Conservation (phyloP, 2,797 vertebrate species). For the Allobates femoralis region DNA sequence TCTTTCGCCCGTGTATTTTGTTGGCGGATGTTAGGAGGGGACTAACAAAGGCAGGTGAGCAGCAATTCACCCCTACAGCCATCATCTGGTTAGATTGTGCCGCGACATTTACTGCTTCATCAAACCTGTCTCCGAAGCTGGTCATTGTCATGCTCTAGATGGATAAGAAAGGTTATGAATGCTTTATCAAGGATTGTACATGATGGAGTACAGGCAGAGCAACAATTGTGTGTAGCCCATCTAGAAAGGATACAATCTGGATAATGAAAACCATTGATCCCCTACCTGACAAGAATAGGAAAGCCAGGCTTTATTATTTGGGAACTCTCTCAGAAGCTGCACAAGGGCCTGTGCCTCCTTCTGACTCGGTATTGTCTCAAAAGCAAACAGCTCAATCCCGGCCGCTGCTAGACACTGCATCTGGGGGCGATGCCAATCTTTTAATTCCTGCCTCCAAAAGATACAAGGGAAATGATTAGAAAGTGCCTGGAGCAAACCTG, state of each 20-base stretch:
- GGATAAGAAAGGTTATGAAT: not conserved
- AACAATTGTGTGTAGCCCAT: not conserved
- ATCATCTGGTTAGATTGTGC: constrained; percentile 75
- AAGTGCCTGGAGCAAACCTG: not conserved
- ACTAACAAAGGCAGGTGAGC: constrained; percentile 73
- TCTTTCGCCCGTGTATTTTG: constrained; percentile 66
- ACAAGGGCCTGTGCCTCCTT: constrained; percentile 81
- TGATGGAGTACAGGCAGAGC: not conserved
- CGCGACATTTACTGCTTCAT: constrained; percentile 72
- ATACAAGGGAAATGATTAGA: not conserved
- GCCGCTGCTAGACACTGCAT: constrained; percentile 75
- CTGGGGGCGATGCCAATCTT: constrained; percentile 80
- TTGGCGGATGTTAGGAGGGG: constrained; percentile 75
- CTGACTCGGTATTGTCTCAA: constrained; percentile 83
- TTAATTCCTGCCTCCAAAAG: constrained; percentile 74
- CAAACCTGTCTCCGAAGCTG: constrained; percentile 78
- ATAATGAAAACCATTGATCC: not conserved
- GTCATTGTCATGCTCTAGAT: constrained; percentile 59
- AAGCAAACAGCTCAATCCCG: constrained; percentile 80
- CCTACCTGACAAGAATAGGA: constrained; percentile 82
- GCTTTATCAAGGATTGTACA: not conserved
- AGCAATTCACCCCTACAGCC: constrained; percentile 83
- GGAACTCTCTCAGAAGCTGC: constrained; percentile 82
- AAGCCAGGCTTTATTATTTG: constrained; percentile 79
- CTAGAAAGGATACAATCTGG: not conserved